These are phyloP conservation scores for Macquaria australasica DNA, from an alignment of 2,113 vertebrate species.

Conservation along the genomic window DNA sequence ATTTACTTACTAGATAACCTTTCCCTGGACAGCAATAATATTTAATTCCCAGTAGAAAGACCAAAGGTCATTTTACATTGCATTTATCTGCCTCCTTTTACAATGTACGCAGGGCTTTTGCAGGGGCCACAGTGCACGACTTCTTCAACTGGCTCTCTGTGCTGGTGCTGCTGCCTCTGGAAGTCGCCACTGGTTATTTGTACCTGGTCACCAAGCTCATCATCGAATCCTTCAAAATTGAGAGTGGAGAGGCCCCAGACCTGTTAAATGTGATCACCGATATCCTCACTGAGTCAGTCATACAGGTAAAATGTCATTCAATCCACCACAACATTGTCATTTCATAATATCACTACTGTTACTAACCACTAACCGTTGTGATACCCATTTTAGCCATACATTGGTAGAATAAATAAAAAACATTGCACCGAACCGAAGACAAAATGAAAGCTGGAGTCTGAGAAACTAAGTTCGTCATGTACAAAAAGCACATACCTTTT, in stretches of 20 bases:
- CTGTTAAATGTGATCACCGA: conserved; percentile 97
- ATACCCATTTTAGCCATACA: neutral
- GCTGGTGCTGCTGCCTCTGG: conserved; percentile 90
- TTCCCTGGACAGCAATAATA: neutral
- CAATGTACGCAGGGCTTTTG: conserved; percentile 89
- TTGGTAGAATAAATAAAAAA: neutral
- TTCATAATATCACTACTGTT: neutral
- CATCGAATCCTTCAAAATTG: conserved; percentile 88
- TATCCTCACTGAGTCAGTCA: conserved; percentile 90
- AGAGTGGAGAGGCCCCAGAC: conserved; percentile 91
- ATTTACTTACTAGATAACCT: neutral
- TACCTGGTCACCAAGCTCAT: conserved; percentile 87
- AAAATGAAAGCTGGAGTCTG: too few species aligned
- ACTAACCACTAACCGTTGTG: neutral
- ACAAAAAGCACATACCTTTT: neutral
- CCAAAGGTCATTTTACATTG: neutral
- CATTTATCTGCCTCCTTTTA: conserved; percentile 5
- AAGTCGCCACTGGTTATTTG: conserved; percentile 89
- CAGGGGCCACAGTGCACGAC: conserved; percentile 94
- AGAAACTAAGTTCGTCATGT: neutral
- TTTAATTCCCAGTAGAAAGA: neutral
- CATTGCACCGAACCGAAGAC: neutral
- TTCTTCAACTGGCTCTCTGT: conserved; percentile 99
- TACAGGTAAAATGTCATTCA: conserved; percentile 86
- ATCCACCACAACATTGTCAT: neutral